phyloP scores from a whole-genome alignment of 1,140 invertebrate genomes.

The Zaprionus kolodkinae region DNA sequence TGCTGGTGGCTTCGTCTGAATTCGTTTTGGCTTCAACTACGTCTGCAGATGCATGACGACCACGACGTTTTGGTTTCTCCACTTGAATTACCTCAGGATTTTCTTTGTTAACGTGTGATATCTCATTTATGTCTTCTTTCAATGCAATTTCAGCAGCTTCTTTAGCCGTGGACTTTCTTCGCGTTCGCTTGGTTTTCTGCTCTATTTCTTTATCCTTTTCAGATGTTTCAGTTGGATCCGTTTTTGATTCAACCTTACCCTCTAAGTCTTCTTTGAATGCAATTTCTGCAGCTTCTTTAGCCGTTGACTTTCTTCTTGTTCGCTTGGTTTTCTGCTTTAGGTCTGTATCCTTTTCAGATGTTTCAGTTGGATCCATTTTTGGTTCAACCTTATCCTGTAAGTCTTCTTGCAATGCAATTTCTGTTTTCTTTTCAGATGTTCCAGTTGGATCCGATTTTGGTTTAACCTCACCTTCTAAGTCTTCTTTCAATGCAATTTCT shows the following conservation, averaged over 20 bases:
- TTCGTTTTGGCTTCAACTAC: neutral
- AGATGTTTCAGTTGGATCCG: neutral
- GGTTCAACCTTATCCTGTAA: too few species aligned
- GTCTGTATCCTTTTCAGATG: neutral
- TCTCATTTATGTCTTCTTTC: neutral
- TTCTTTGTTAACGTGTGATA: neutral
- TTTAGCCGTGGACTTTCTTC: constrained; percentile 5
- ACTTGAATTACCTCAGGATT: neutral
- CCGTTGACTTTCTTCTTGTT: constrained; percentile 6
- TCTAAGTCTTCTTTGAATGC: neutral
- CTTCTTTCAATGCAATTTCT: neutral
- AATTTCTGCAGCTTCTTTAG: neutral
- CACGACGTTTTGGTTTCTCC: constrained; percentile 10
- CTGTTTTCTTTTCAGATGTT: neutral
- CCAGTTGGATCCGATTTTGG: neutral
- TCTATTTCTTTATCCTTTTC: neutral
- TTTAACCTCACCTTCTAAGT: neutral
- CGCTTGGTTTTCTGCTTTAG: neutral
- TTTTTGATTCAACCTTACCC: neutral
- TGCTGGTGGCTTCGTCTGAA: neutral
- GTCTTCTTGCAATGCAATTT: too few species aligned
- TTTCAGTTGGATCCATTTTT: too few species aligned
- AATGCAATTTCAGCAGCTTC: neutral
- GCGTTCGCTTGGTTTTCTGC: neutral
- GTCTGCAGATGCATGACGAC: neutral